Evolutionary conservation across 2,888 invertebrate genomes (phyloP).

Genomic region (Eilema griseolum): DNA sequence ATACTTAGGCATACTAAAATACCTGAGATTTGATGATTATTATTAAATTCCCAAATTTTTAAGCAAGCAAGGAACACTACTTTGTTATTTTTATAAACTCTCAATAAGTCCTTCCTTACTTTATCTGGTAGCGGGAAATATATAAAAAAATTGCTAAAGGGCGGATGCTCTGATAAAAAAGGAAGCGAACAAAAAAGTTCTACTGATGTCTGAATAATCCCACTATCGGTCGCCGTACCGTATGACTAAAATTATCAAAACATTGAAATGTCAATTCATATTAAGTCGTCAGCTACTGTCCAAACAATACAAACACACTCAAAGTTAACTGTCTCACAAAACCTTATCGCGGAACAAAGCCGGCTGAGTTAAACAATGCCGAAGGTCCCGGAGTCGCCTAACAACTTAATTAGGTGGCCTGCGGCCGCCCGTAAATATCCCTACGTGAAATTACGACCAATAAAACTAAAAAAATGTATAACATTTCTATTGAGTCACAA

Average conservation of each 20-base stretch:
- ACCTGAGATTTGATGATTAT: background rate
- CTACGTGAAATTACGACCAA: conserved; percentile 85
- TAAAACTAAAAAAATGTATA: conserved; percentile 86
- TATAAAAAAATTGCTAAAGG: conserved; percentile 40
- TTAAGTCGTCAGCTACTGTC: conserved; percentile 73
- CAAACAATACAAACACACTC: conserved; percentile 72
- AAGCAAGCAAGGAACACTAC: background rate
- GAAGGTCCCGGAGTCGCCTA: conserved; percentile 77
- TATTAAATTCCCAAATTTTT: background rate
- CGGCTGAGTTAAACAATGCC: conserved; percentile 80
- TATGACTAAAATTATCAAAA: conserved; percentile 33
- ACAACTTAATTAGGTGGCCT: conserved; percentile 86
- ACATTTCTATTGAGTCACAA: conserved; percentile 86
- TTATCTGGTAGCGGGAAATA: conserved; percentile 10
- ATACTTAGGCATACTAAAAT: background rate
- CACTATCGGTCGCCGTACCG: conserved; percentile 6
- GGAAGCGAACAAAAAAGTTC: conserved; percentile 59
- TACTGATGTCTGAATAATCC: background rate
- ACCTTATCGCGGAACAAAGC: conserved; percentile 77
- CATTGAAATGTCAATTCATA: conserved; percentile 57
- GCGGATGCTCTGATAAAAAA: conserved; percentile 52
- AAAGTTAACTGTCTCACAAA: conserved; percentile 66
- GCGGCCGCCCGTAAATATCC: conserved; percentile 85
- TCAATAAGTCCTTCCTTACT: conserved; percentile 9
- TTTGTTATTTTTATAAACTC: conserved; percentile 5